phyloP scores from a whole-genome alignment of 2,888 invertebrate genomes.

The Arctia plantaginis region DNA sequence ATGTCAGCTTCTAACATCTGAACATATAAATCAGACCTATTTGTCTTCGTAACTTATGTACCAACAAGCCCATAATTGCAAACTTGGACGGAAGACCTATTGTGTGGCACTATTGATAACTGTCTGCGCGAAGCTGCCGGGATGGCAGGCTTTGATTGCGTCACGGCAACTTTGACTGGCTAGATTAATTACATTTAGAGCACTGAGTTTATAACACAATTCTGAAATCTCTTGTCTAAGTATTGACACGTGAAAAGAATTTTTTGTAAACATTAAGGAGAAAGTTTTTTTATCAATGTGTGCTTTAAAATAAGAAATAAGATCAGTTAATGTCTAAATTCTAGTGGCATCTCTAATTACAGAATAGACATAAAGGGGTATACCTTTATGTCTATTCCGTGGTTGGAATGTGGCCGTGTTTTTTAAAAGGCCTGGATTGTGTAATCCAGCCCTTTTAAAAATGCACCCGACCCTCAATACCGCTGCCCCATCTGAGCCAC shows the following conservation, averaged over 20 bases:
- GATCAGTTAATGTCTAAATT: too few species aligned
- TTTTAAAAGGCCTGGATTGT: too few species aligned
- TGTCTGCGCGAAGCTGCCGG: neutral
- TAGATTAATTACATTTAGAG: neutral
- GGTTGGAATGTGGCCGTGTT: too few species aligned
- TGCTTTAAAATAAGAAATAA: neutral
- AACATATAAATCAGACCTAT: constrained; percentile 8
- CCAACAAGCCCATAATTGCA: constrained; percentile 5
- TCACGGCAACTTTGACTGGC: neutral
- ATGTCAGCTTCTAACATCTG: neutral
- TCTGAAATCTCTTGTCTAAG: neutral
- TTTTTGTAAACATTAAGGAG: neutral
- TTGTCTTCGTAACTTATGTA: constrained; percentile 7
- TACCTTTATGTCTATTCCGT: too few species aligned
- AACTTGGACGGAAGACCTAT: constrained; percentile 1
- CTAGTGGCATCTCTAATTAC: too few species aligned
- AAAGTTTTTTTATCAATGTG: neutral
- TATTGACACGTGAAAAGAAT: neutral
- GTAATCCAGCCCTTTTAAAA: too few species aligned
- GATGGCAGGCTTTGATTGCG: constrained; percentile 1
- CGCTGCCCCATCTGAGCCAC: too few species aligned
- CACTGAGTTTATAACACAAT: neutral
- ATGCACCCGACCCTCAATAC: too few species aligned
- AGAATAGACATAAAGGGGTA: too few species aligned
- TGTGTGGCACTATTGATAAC: constrained; percentile 4